These are phyloP conservation scores for Valencia hispanica DNA, from an alignment of 2,797 vertebrate genomes.

Conservation along the genomic window DNA sequence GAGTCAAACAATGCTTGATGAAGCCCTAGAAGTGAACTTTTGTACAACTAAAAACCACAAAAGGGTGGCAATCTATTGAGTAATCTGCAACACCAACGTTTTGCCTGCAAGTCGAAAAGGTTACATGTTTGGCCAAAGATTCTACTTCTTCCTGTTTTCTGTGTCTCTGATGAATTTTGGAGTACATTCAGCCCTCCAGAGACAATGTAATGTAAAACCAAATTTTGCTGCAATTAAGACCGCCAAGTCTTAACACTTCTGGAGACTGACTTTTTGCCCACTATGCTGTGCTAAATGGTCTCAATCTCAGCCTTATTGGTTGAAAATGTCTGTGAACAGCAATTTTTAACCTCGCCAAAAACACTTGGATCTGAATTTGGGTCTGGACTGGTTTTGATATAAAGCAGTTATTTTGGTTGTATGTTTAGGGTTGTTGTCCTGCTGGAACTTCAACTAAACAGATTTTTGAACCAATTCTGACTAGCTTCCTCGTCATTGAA, in stretches of 20 bases:
- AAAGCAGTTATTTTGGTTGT: background rate
- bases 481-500: background rate
- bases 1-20: background rate
- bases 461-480: background rate
- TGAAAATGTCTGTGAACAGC: background rate
- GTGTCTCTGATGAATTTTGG: background rate
- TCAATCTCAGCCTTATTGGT: background rate
- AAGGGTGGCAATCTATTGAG: background rate
- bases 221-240: background rate
- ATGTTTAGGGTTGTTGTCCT: background rate
- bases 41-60: background rate
- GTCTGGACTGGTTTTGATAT: background rate
- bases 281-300: background rate
- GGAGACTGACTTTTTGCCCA: background rate
- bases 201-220: background rate
- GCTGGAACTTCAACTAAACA: background rate
- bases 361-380: background rate
- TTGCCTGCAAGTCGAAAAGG: background rate
- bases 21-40: background rate
- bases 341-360: background rate
- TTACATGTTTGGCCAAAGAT: background rate
- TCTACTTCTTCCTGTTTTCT: background rate
- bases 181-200: background rate
- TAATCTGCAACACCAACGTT: background rate
- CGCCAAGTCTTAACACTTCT: background rate